A percentile compares a stretch with the other conserved stretches of the same genome.
phyloP scores from a whole-genome alignment of 1,140 invertebrate genomes.

The Oryzaephilus surinamensis region DNA sequence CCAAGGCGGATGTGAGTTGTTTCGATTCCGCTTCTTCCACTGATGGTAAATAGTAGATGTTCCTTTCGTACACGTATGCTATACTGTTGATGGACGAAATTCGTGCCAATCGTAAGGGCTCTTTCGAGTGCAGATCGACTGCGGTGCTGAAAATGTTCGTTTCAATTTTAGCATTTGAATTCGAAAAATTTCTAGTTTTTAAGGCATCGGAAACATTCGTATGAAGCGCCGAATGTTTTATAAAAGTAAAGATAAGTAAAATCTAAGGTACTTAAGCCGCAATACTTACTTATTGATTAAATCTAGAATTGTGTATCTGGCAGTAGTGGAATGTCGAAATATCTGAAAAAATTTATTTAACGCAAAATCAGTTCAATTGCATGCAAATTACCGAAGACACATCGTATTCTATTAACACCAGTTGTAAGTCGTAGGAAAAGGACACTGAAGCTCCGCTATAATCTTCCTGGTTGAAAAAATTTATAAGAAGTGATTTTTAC shows the following conservation, averaged over 20 bases:
- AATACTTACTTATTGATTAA: constrained; percentile 39
- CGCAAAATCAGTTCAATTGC: constrained; percentile 1
- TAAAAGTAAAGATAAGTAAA: not conserved
- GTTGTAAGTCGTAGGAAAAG: constrained; percentile 38
- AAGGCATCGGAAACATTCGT: not conserved
- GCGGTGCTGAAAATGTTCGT: constrained; percentile 28
- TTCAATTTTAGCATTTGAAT: too few species aligned
- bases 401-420: constrained; percentile 36
- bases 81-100: constrained; percentile 49
- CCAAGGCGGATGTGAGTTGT: too few species aligned
- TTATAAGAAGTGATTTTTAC: too few species aligned
- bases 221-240: not conserved
- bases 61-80: constrained; percentile 65
- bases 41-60: constrained; percentile 85
- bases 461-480: too few species aligned
- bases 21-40: too few species aligned
- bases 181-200: constrained; percentile 1
- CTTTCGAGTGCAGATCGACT: constrained; percentile 30
- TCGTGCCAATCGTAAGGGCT: constrained; percentile 48
- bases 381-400: constrained; percentile 36
- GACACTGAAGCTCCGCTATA: constrained; percentile 13
- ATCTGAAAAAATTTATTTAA: constrained; percentile 37
- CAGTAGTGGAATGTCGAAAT: constrained; percentile 50
- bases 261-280: too few species aligned
- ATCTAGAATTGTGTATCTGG: constrained; percentile 46